Conservation (phyloP, 2,113 vertebrate genomes). For the Passer domesticus region DNA sequence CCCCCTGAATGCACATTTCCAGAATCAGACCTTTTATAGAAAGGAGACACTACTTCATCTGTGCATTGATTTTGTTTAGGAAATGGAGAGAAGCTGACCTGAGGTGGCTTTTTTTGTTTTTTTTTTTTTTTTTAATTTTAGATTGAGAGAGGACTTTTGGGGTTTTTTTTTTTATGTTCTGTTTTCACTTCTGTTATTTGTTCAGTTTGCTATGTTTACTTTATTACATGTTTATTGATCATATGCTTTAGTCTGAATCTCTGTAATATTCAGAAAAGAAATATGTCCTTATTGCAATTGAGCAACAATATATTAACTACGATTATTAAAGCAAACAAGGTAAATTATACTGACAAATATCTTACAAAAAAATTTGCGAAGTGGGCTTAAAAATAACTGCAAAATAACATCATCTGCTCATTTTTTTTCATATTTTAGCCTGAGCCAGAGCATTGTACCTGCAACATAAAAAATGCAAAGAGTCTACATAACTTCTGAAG, state of each 20-base stretch:
- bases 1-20: neutral
- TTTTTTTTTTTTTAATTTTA: neutral
- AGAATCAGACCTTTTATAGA: neutral
- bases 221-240: neutral
- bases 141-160: neutral
- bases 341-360: neutral
- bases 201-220: neutral
- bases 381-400: neutral
- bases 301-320: neutral
- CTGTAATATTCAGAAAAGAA: neutral
- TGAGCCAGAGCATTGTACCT: neutral
- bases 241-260: neutral
- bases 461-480: neutral
- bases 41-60: neutral
- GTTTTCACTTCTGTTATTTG: neutral
- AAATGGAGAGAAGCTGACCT: neutral
- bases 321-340: neutral
- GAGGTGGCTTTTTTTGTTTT: no score
- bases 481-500: neutral
- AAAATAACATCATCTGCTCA: neutral
- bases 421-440: neutral
- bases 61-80: neutral
- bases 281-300: rapidly evolving
- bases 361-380: neutral
- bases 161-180: neutral